Percentiles rank a stretch among this genome's conserved stretches.
These are phyloP conservation scores for Drosophila mayri DNA, from an alignment of 1,140 invertebrate genomes.

Conservation along the genomic window DNA sequence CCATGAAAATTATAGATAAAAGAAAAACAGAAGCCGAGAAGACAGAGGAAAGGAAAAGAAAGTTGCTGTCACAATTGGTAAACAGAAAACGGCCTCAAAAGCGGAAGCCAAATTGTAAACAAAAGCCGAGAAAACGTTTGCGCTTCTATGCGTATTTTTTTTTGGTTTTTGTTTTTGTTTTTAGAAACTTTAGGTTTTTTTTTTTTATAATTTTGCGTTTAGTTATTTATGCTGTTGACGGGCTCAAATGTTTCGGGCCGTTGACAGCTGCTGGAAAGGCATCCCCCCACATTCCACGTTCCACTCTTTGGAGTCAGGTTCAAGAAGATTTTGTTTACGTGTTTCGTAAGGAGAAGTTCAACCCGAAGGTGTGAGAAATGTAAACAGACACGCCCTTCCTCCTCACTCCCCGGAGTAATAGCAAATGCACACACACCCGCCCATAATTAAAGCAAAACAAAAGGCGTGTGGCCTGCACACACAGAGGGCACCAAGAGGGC, in stretches of 20 bases:
- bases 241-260: slow-evolving; percentile 42
- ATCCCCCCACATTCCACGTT: slow-evolving; percentile 1
- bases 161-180: slow-evolving; percentile 12
- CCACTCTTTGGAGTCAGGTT: slow-evolving; percentile 3
- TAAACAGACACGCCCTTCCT: slow-evolving; percentile 22
- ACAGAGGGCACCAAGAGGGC: slow-evolving; percentile 6
- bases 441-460: slow-evolving; percentile 78
- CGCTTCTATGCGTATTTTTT: slow-evolving; percentile 44
- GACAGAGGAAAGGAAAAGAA: slow-evolving; percentile 28
- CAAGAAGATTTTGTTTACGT: slow-evolving; percentile 35
- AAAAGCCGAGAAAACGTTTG: slow-evolving; percentile 47
- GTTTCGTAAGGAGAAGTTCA: slow-evolving; percentile 28
- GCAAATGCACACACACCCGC: slow-evolving; percentile 32
- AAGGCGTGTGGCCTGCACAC: slow-evolving; percentile 32
- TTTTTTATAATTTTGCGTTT: slow-evolving; percentile 33
- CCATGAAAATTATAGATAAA: slow-evolving; percentile 42
- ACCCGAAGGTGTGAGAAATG: slow-evolving; percentile 29
- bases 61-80: slow-evolving; percentile 54
- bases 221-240: slow-evolving; percentile 51
- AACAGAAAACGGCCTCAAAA: slow-evolving; percentile 46
- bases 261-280: slow-evolving; percentile 33
- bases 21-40: slow-evolving; percentile 21
- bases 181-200: slow-evolving; percentile 44
- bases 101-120: slow-evolving; percentile 53
- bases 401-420: slow-evolving; percentile 1